Percentiles rank a stretch among this genome's conserved stretches.
Conservation (phyloP, 2,113 vertebrate species). For the Herpetotheres cachinnans region DNA sequence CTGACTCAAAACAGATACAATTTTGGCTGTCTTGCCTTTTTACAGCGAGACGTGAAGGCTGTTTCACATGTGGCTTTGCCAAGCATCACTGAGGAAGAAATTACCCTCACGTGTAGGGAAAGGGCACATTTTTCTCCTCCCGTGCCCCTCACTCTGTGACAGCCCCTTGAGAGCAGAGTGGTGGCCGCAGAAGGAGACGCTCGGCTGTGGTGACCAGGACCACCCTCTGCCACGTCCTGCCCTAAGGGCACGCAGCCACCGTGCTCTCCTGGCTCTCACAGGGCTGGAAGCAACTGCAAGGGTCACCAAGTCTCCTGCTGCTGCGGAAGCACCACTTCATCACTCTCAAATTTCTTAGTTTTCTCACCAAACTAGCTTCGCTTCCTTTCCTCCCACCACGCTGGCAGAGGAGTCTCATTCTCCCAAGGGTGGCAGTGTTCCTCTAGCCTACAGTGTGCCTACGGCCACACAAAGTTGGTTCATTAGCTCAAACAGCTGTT, state of each 20-base stretch:
- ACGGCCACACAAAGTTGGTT: background rate
- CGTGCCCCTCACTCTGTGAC: background rate
- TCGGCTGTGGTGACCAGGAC: background rate
- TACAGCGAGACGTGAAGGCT: background rate
- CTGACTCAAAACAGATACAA: slow-evolving; percentile 46
- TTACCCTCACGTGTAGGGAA: background rate
- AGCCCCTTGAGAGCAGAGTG: accelerated
- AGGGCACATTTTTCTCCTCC: background rate
- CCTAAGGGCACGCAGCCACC: accelerated
- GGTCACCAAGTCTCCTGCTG: background rate
- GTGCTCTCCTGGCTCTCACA: background rate
- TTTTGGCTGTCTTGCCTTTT: slow-evolving; percentile 31
- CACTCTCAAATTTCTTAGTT: background rate
- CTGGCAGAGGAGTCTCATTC: background rate
- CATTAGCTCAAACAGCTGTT: background rate
- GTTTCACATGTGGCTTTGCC: slow-evolving; percentile 13
- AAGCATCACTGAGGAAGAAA: slow-evolving; percentile 2
- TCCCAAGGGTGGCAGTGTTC: background rate
- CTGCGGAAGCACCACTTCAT: background rate
- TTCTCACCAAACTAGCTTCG: background rate
- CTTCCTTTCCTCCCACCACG: background rate
- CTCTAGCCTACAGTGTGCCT: background rate
- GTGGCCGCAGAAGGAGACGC: background rate
- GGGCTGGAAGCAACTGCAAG: background rate
- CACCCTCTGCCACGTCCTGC: background rate